These are phyloP conservation scores for Tauraco hartlaubi DNA, from an alignment of 2,797 vertebrate species.

Conservation along the genomic window DNA sequence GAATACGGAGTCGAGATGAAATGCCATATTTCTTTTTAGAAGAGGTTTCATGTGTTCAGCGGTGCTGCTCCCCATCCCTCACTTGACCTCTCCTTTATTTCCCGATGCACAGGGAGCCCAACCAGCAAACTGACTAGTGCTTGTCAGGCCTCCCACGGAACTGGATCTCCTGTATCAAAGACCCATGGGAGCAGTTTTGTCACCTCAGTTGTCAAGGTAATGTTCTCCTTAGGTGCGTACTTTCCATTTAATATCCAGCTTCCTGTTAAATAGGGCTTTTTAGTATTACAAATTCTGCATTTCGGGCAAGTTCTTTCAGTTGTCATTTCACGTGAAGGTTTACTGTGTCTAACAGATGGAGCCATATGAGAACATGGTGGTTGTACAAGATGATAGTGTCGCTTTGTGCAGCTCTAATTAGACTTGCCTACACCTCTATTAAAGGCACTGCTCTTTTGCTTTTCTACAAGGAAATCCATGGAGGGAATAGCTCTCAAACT, in stretches of 20 bases:
- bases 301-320: neutral
- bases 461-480: neutral
- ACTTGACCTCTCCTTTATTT: conserved; percentile 58
- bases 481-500: neutral
- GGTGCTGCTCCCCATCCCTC: neutral
- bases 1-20: neutral
- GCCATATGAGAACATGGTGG: neutral
- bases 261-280: neutral
- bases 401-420: neutral
- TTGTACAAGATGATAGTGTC: neutral
- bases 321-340: neutral
- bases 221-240: neutral
- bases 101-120: conserved; percentile 85
- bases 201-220: conserved; percentile 94
- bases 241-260: neutral
- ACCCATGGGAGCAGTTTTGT: conserved; percentile 92
- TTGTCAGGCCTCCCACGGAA: conserved; percentile 84
- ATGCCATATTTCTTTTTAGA: neutral
- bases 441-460: neutral
- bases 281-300: neutral
- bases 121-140: conserved; percentile 86
- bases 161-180: conserved; percentile 93
- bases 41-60: neutral
- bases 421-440: neutral
- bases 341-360: neutral